Evolutionary conservation across 2,888 invertebrate species (phyloP).

Genomic region (Dryobotodes eremita): DNA sequence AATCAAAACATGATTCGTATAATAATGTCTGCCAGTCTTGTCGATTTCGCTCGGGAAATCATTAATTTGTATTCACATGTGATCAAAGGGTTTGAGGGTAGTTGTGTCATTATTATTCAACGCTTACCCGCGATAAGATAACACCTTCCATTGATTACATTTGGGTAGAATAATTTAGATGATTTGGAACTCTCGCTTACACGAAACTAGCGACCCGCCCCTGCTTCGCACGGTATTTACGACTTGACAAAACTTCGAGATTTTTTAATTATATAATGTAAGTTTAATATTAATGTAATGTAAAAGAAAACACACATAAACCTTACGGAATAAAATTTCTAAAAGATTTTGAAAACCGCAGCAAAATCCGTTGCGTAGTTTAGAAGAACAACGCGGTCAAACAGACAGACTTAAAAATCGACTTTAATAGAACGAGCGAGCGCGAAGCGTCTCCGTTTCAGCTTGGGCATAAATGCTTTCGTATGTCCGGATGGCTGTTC

Average conservation of each 20-base stretch:
- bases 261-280: neutral
- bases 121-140: conserved; percentile 45
- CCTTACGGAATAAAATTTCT: neutral
- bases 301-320: neutral
- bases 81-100: conserved; percentile 46
- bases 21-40: conserved; percentile 24
- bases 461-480: no score
- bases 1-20: conserved; percentile 42
- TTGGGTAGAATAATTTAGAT: conserved; percentile 10
- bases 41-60: conserved; percentile 49
- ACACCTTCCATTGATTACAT: conserved; percentile 50
- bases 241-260: neutral
- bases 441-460: no score
- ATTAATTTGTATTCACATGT: conserved; percentile 63
- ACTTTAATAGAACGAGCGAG: no score
- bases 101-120: conserved; percentile 61
- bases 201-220: neutral
- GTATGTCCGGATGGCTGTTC: no score
- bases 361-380: conserved; percentile 5
- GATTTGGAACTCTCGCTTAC: conserved; percentile 9
- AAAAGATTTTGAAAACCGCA: neutral
- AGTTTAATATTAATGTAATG: neutral
- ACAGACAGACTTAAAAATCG: no score
- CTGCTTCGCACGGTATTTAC: neutral
- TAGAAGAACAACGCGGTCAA: no score